A percentile compares a stretch with the other conserved stretches of the same genome.
Conservation (phyloP, 2,797 vertebrate species). For the Lutjanus campechanus region DNA sequence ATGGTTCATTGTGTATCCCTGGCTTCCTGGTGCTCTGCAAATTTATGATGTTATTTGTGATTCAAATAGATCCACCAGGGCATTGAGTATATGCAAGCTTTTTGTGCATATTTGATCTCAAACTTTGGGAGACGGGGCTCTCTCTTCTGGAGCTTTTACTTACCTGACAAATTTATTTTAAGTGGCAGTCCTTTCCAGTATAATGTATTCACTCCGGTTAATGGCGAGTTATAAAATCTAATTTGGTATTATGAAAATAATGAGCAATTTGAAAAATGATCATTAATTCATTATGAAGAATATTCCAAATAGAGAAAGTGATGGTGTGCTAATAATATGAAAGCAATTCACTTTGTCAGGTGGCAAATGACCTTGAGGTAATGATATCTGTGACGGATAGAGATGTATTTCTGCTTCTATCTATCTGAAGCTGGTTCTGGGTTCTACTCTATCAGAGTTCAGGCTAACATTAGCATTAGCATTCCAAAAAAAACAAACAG, state of each 20-base stretch:
- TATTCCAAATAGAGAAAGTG: constrained; percentile 59
- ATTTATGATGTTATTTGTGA: constrained; percentile 77
- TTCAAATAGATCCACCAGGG: constrained; percentile 65
- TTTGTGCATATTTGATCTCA: constrained; percentile 51
- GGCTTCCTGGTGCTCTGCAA: constrained; percentile 66
- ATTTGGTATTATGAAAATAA: constrained; percentile 71
- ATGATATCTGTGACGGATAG: constrained; percentile 30
- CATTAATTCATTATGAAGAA: constrained; percentile 60
- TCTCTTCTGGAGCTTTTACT: constrained; percentile 14
- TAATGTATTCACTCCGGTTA: constrained; percentile 44
- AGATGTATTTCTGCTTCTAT: constrained; percentile 26
- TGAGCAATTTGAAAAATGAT: constrained; percentile 52
- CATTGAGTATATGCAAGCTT: constrained; percentile 33
- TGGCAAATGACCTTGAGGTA: constrained; percentile 56
- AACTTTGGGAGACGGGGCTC: constrained; percentile 17
- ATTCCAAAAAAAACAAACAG: too few species aligned
- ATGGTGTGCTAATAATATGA: constrained; percentile 62
- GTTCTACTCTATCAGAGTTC: too few species aligned
- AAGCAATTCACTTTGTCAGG: constrained; percentile 51
- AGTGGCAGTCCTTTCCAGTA: constrained; percentile 31
- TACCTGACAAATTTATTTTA: constrained; percentile 40
- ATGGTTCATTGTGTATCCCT: constrained; percentile 67
- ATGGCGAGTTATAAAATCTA: constrained; percentile 60
- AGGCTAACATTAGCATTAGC: too few species aligned
- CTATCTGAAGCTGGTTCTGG: neutral